Evolutionary conservation across 2,797 vertebrate species (phyloP).

Genomic region (Glossophaga mutica): DNA sequence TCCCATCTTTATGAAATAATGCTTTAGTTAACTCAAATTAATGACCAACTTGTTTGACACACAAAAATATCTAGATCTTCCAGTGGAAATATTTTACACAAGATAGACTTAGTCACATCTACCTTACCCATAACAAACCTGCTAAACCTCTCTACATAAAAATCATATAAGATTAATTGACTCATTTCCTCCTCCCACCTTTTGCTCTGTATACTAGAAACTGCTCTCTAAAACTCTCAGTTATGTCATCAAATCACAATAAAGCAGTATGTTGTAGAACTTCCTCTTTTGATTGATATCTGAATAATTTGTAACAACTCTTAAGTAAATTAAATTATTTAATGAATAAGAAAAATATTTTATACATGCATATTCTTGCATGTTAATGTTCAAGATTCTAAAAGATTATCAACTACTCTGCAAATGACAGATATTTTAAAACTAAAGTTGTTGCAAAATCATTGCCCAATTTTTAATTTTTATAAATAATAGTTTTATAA

Average conservation of each 20-base stretch:
- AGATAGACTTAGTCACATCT: background rate
- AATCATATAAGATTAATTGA: background rate
- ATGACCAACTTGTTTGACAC: background rate
- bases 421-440: background rate
- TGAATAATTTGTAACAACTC: background rate
- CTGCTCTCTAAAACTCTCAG: background rate
- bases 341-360: background rate
- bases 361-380: background rate
- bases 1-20: background rate
- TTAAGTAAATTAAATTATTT: background rate
- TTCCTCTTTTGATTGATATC: background rate
- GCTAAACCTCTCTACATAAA: background rate
- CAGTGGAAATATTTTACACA: background rate
- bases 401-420: background rate
- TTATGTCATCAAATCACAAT: background rate
- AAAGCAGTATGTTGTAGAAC: background rate
- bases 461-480: background rate
- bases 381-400: background rate
- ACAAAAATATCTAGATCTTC: background rate
- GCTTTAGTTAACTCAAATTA: background rate
- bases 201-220: background rate
- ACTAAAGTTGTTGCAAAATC: background rate
- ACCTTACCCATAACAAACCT: background rate
- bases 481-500: background rate
- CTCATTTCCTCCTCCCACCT: background rate